Evolutionary conservation across 2,797 vertebrate species (phyloP).

Genomic region (Balearica regulorum): DNA sequence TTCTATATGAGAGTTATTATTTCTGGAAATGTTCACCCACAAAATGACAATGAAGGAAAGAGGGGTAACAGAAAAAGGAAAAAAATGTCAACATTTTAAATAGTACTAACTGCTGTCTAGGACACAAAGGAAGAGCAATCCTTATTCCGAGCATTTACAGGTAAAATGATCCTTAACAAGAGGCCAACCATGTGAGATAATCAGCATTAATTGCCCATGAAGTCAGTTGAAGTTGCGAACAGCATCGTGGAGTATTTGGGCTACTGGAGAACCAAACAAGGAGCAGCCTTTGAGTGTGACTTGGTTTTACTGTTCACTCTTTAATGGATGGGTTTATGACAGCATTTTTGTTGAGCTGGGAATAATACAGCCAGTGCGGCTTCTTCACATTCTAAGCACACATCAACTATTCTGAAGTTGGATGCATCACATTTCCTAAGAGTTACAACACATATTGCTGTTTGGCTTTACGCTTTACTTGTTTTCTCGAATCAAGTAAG

Average conservation of each 20-base stretch:
- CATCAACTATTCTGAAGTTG: not conserved
- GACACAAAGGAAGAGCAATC: not conserved
- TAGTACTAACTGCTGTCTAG: not conserved
- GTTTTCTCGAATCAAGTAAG: not conserved
- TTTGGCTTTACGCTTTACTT: not conserved
- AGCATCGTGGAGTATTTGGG: not conserved
- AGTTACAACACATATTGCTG: not conserved
- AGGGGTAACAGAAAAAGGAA: not conserved
- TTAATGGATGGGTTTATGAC: not conserved
- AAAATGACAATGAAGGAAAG: not conserved
- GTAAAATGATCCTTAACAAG: not conserved
- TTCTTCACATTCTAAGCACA: not conserved
- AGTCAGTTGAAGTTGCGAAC: not conserved
- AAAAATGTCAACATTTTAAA: not conserved
- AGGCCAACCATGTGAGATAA: not conserved
- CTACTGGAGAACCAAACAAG: not conserved
- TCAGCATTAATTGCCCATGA: not conserved
- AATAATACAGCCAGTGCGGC: not conserved
- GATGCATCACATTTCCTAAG: not conserved
- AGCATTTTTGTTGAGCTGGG: not conserved
- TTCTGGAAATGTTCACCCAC: not conserved
- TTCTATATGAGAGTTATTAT: not conserved
- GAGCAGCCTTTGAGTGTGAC: not conserved
- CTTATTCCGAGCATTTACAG: not conserved
- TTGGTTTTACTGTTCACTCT: not conserved